phyloP scores from a whole-genome alignment of 1,140 invertebrate species.

The Adoxophyes honmai region DNA sequence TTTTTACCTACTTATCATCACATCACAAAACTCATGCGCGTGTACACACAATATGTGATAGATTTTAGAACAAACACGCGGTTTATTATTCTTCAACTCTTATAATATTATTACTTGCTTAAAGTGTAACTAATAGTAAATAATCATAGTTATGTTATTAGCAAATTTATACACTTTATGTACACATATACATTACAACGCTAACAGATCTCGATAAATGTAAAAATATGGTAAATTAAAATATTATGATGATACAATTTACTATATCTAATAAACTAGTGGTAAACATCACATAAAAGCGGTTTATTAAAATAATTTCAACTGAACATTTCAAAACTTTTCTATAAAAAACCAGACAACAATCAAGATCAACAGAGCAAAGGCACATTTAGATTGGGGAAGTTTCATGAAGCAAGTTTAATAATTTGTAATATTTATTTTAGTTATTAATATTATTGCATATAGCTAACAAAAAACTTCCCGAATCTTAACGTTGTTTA shows the following conservation, averaged over 20 bases:
- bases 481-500: too few species aligned
- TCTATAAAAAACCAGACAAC: neutral
- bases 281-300: constrained; percentile 57
- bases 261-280: constrained; percentile 45
- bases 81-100: constrained; percentile 6
- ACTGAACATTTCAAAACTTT: neutral
- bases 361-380: too few species aligned
- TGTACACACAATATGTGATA: neutral
- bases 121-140: constrained; percentile 24
- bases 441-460: too few species aligned
- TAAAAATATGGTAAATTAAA: constrained; percentile 27
- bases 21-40: neutral
- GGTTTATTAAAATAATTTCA: constrained; percentile 4
- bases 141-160: constrained; percentile 28
- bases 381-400: neutral
- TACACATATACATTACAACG: constrained; percentile 53
- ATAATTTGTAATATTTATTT: too few species aligned
- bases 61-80: neutral
- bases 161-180: constrained; percentile 52
- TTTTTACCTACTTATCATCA: neutral
- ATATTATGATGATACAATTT: constrained; percentile 33
- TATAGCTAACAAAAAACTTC: too few species aligned
- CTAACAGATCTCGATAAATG: constrained; percentile 47
- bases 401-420: too few species aligned
- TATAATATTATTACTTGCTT: constrained; percentile 32